Evolutionary conservation across 2,888 invertebrate species (phyloP).

Genomic region (Eledone cirrhosa): DNA sequence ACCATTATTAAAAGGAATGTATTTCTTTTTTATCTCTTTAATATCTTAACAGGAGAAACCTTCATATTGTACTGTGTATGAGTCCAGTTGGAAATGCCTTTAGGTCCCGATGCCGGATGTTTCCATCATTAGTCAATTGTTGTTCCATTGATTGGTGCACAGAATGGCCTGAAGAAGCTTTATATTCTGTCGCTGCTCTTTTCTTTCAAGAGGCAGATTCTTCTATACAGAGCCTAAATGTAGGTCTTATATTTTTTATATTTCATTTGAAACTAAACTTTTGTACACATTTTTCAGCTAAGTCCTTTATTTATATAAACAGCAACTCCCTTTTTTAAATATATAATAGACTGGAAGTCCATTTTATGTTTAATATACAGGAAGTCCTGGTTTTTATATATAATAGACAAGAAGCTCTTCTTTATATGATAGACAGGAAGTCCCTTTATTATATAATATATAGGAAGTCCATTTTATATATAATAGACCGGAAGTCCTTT

Average conservation of each 20-base stretch:
- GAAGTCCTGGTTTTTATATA: no score
- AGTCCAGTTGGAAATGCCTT: constrained; percentile 90
- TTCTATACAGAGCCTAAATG: constrained; percentile 70
- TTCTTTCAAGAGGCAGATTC: constrained; percentile 73
- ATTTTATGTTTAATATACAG: no score
- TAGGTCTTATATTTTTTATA: constrained; percentile 33
- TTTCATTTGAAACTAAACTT: no score
- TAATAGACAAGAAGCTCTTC: no score
- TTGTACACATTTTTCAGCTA: no score
- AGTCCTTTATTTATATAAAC: no score
- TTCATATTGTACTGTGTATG: constrained; percentile 89
- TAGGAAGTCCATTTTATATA: no score
- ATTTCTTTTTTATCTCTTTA: neutral
- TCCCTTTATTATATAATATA: no score
- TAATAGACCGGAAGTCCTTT: no score
- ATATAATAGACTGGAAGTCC: no score
- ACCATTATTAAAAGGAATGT: neutral
- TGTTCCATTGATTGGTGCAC: constrained; percentile 70
- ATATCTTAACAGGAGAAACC: constrained; percentile 72
- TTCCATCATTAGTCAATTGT: constrained; percentile 67
- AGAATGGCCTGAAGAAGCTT: constrained; percentile 89
- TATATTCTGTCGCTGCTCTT: constrained; percentile 81
- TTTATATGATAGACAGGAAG: no score
- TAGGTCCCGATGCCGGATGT: constrained; percentile 72
- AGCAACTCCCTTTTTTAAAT: no score